Percentiles rank a stretch among this genome's conserved stretches.
Conservation (phyloP, 2,888 invertebrate species). For the Megastigmus dorsalis region DNA sequence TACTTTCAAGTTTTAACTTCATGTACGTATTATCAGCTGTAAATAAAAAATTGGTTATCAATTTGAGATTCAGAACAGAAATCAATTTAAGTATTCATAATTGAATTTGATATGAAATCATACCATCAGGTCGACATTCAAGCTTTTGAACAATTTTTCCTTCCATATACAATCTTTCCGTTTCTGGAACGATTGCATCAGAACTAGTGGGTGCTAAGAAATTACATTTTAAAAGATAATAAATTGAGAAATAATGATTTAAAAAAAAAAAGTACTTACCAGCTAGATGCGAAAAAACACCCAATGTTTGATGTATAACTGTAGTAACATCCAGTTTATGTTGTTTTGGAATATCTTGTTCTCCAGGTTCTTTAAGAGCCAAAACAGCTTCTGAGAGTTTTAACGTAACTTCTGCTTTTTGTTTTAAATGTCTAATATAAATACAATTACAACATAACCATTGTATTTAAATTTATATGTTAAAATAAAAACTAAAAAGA, state of each 20-base stretch:
- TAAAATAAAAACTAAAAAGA: conserved; percentile 15
- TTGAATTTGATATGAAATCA: conserved; percentile 8
- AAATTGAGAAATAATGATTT: too few relatives aligned
- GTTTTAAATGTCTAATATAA: conserved; percentile 79
- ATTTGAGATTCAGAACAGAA: neutral
- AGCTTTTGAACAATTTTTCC: conserved; percentile 97
- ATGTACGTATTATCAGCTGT: conserved; percentile 89
- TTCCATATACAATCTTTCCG: conserved; percentile 91
- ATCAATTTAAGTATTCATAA: conserved; percentile 3
- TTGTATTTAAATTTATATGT: neutral
- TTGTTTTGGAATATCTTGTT: conserved; percentile 91
- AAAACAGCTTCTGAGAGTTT: conserved; percentile 88
- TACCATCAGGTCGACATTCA: conserved; percentile 91
- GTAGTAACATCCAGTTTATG: conserved; percentile 94
- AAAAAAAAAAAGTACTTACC: too few relatives aligned
- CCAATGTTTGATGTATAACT: conserved; percentile 92
- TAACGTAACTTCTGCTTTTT: conserved; percentile 91
- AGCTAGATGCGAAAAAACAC: conserved; percentile 91
- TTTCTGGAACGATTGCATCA: conserved; percentile 83
- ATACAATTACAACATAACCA: neutral
- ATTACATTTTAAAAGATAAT: too few relatives aligned
- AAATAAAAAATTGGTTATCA: conserved; percentile 51
- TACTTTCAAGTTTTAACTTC: conserved; percentile 91
- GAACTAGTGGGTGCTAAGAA: conserved; percentile 78
- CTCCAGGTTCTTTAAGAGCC: conserved; percentile 84